Evolutionary conservation across 2,113 vertebrate genomes (phyloP).

Genomic region (Calyptomena viridis): DNA sequence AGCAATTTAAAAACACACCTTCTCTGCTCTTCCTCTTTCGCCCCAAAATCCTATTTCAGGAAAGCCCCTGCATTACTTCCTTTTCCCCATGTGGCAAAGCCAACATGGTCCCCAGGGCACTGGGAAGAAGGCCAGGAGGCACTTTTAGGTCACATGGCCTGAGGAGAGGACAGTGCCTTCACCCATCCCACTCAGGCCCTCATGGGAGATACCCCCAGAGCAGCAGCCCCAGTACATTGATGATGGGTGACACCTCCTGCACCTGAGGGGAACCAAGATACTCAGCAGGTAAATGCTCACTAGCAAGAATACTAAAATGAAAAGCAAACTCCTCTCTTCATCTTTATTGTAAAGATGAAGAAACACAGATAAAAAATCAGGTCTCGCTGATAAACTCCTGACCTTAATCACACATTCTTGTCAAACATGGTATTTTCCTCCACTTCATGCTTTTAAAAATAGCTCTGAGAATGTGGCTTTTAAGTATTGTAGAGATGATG

Average conservation of each 20-base stretch:
- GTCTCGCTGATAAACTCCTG: background rate
- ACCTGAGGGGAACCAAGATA: fast-evolving
- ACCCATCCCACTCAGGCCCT: background rate
- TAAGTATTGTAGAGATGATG: background rate
- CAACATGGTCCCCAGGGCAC: fast-evolving
- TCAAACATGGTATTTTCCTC: background rate
- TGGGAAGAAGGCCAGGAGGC: background rate
- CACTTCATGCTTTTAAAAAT: conserved; percentile 25
- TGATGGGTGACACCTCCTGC: fast-evolving
- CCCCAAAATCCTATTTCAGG: background rate
- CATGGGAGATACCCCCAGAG: fast-evolving
- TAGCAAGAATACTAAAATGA: background rate
- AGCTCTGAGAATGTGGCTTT: background rate
- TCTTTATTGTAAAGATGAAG: background rate
- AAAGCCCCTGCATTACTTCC: background rate
- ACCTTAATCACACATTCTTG: background rate
- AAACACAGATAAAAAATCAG: background rate
- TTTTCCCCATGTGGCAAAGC: background rate
- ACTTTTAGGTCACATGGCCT: fast-evolving
- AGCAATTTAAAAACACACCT: background rate
- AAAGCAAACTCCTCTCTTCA: background rate
- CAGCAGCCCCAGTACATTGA: background rate
- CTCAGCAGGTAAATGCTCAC: background rate
- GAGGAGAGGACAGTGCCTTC: background rate
- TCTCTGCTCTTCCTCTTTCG: background rate